Conservation (phyloP, 2,113 vertebrate species). For the Alectura lathami region DNA sequence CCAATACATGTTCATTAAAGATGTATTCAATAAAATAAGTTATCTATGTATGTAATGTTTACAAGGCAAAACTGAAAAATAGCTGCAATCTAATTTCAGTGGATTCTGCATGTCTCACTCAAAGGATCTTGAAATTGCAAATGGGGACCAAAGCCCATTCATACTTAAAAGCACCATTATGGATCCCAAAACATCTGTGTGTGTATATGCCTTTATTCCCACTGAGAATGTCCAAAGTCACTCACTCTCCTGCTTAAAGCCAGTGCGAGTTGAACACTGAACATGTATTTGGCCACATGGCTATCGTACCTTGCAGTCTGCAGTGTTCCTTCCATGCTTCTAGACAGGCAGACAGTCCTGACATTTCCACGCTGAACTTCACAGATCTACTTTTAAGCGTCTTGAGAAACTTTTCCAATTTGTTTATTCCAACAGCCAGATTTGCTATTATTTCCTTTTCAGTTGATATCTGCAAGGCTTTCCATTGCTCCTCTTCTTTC, state of each 20-base stretch:
- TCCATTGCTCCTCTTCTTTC: conserved; percentile 72
- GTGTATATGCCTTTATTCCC: neutral
- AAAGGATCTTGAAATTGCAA: neutral
- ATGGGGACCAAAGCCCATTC: neutral
- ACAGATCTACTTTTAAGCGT: conserved; percentile 68
- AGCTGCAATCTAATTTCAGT: neutral
- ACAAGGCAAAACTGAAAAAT: neutral
- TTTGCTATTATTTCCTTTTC: conserved; percentile 62
- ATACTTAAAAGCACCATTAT: neutral
- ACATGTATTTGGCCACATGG: neutral
- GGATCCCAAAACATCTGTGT: neutral
- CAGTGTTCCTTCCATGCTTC: conserved; percentile 59
- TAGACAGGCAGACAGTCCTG: conserved; percentile 24
- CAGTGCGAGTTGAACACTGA: neutral
- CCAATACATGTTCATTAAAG: neutral
- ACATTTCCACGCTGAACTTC: conserved; percentile 58
- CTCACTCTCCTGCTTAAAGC: neutral
- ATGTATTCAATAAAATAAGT: neutral
- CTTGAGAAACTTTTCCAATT: conserved; percentile 69
- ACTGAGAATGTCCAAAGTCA: neutral
- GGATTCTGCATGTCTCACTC: neutral
- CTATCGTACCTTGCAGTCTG: conserved; percentile 25
- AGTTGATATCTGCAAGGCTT: neutral
- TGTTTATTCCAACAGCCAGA: conserved; percentile 61
- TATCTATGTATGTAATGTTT: neutral